Base-by-base conservation (phyloP, 2,888 invertebrate species). In the Acrocyrtus sp. region DNA sequence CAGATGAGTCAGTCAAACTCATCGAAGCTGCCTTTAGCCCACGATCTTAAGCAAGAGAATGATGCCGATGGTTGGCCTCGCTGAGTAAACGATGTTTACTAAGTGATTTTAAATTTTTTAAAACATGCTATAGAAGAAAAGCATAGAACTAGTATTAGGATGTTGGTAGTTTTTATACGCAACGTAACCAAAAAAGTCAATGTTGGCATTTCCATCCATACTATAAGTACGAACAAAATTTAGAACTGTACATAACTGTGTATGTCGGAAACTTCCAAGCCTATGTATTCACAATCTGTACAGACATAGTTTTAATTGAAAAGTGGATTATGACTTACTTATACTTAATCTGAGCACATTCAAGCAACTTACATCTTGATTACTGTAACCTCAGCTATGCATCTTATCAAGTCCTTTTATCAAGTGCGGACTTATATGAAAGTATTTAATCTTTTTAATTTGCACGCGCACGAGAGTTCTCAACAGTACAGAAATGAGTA, bases 11-110 rank as follows among this genome's bases (percentile, higher is more conserved):
- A 66, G 56, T 60, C 66, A 22, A 74, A 61, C 22, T 74, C 75
- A 19, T 75, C 78, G n/a, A 65, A 67, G 34, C 51, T 67, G 72
- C 66, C 65, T 70, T 69, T 69, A 24, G 34, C 62, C 5, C 60
- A 61, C 22, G 75, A 75, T 48, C 58, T 77, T 19, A 75, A 74
- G 43, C 72, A 69, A 39, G 78, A 78, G 19, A 61, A 51, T n/a
- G 80, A 80, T 50, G 77, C 67, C 12, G 79, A 76, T 56, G 74
- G 75, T 43, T 81, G 81, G 81, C 72, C 76, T 51, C 79, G 79
- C 65, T 78, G 72, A 78, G 39, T 39, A 10, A 12, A 39, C 39
- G 12, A 39, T 10, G 12, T 12, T 39, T 39, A 8, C 12, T 39
- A 24, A 26, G 26, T 57, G 27, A 43, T 26, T 41, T 53, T 43